phyloP scores from a whole-genome alignment of 2,113 vertebrate genomes.

The Paedocypris sp. region DNA sequence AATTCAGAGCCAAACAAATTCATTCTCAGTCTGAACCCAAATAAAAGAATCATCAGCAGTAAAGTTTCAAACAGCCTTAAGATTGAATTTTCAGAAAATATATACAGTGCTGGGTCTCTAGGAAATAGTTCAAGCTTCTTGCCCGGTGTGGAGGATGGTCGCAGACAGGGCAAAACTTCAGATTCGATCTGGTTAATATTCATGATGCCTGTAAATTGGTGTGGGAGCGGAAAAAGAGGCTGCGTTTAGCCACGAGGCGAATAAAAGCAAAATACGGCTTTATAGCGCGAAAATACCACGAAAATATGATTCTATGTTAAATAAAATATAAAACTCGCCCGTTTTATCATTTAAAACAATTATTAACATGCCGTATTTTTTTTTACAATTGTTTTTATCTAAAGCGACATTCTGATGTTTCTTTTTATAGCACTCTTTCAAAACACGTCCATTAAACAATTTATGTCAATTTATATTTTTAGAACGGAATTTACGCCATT shows the following conservation, averaged over 20 bases:
- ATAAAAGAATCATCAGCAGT: neutral
- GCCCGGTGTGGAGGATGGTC: constrained; percentile 25
- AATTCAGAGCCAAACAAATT: too few relatives aligned
- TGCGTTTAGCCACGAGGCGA: constrained; percentile 57
- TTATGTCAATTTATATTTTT: too few relatives aligned
- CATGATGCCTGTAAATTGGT: constrained; percentile 55
- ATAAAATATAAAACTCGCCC: neutral
- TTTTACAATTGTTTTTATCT: too few relatives aligned
- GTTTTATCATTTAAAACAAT: too few relatives aligned
- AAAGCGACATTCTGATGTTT: too few relatives aligned
- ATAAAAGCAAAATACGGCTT: constrained; percentile 52
- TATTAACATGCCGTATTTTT: too few relatives aligned
- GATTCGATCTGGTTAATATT: constrained; percentile 59
- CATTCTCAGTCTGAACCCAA: too few relatives aligned
- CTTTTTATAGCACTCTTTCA: too few relatives aligned
- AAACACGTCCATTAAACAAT: too few relatives aligned
- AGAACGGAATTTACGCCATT: too few relatives aligned
- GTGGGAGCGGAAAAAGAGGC: constrained; percentile 50
- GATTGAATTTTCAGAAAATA: constrained; percentile 10
- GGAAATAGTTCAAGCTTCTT: constrained; percentile 19
- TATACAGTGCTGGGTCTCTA: neutral
- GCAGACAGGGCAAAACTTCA: constrained; percentile 41
- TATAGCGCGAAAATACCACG: constrained; percentile 22
- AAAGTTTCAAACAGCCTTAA: neutral
- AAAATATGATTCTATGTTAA: neutral